These are phyloP conservation scores for Cyphomyrus discorhynchus DNA, from an alignment of 2,113 vertebrate species.

Conservation along the genomic window DNA sequence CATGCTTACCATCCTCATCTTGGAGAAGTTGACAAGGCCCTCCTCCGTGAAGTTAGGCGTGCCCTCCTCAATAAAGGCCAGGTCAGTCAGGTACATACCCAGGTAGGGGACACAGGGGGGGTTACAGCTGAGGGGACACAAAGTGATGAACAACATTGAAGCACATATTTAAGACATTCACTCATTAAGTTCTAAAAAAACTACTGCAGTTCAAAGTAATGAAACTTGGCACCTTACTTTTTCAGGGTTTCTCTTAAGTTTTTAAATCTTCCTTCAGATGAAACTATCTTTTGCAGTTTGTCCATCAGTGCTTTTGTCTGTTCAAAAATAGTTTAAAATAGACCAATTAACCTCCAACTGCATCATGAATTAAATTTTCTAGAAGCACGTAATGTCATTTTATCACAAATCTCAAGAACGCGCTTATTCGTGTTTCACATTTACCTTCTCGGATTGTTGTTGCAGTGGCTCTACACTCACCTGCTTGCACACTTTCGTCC, in stretches of 20 bases:
- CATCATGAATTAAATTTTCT: background rate
- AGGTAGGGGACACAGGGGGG: conserved; percentile 94
- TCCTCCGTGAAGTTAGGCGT: conserved; percentile 97
- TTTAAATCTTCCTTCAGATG: conserved; percentile 97
- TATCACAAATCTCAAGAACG: background rate
- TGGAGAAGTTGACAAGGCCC: conserved; percentile 98
- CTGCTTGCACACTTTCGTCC: conserved; percentile 95
- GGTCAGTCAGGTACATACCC: conserved; percentile 95
- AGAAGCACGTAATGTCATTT: background rate
- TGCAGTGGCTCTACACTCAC: conserved; percentile 48
- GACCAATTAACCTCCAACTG: background rate
- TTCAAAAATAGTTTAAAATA: conserved; percentile 30
- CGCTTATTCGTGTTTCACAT: background rate
- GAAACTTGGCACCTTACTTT: conserved; percentile 68
- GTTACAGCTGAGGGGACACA: conserved; percentile 72
- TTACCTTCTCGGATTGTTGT: background rate
- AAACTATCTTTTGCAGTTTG: conserved; percentile 96
- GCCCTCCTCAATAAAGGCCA: conserved; percentile 97
- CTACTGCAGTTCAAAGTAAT: background rate
- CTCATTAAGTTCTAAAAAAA: background rate
- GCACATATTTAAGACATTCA: background rate
- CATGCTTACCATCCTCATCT: conserved; percentile 95
- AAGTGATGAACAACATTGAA: background rate
- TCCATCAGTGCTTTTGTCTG: conserved; percentile 96
- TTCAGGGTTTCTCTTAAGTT: conserved; percentile 97